Base-by-base conservation (phyloP, 1,140 invertebrate genomes). In the Aethina tumida region DNA sequence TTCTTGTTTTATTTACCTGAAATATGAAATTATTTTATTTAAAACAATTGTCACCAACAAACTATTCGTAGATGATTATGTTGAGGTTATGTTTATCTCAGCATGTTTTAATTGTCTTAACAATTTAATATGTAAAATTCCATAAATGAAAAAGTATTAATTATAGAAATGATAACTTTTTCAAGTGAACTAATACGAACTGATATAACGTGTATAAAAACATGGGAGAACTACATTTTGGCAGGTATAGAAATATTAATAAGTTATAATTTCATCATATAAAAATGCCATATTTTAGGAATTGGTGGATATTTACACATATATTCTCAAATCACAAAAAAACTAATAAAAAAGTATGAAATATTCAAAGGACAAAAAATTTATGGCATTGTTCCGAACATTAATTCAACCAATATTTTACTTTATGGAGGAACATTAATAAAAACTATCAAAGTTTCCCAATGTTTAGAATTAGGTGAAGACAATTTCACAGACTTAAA, bases 401-500 rank as follows among this genome's bases (percentile, higher is more conserved):
- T 50, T 36, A 30, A 42, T 14, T 37, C 50, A 13, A 51, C 62
- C 32, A 53, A 53, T 35, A 34, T 70, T 17, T 51, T 67, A 21
- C 33, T 72, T 19, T 69, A 62, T 57, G 71, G 69, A 31, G 65
- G 59, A 35, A 68, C 64, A 46, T 45, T 56, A 41, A 37, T 68
- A 6, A 53, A 52, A 35, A 46, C 63, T 19, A 63, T 62, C 29
- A 16, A 42, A 29, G 47, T 62, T 19, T 5, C 56, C 17, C 30
- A 39, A 37, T 25, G 35, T 24, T 30, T 45, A 50, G 55, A 52
- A 43, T 49, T 60, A 33, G 26, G 36, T 43, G 39, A 45, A 39
- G 41, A 44, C 41, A 5, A 18, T 22, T 35, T 29, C 34, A 22
- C 42, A 17, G 36, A 39, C 24, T 47, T 29, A 15, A 35, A 46